Percentiles rank a stretch among this genome's conserved stretches.
Evolutionary conservation across 2,113 vertebrate species (phyloP).

Genomic region (Alosa alosa): DNA sequence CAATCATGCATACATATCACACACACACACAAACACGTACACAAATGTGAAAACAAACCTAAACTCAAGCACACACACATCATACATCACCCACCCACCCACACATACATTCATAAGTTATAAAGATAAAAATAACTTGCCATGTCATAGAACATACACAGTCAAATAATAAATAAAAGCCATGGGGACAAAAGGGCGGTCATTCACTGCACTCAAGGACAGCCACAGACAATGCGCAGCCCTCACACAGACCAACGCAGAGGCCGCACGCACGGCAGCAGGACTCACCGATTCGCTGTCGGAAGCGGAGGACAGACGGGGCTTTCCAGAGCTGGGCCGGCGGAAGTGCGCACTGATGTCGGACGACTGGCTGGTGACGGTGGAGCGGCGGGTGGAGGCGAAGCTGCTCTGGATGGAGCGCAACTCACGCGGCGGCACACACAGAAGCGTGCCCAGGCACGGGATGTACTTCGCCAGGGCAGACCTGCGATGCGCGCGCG

Average conservation of each 20-base stretch:
- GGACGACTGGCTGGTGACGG: slow-evolving; percentile 81
- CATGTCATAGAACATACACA: neutral
- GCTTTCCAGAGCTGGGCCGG: slow-evolving; percentile 54
- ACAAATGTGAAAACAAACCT: neutral
- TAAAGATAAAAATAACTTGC: neutral
- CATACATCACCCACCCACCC: neutral
- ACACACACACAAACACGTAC: neutral
- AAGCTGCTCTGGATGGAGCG: slow-evolving; percentile 78
- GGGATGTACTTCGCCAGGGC: slow-evolving; percentile 87
- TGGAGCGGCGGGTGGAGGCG: slow-evolving; percentile 78
- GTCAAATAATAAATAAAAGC: neutral
- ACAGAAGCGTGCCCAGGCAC: slow-evolving; percentile 78
- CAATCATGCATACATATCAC: neutral
- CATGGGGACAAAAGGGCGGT: neutral
- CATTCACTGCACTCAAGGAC: neutral
- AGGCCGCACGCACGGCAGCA: neutral
- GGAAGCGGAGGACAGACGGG: slow-evolving; percentile 74
- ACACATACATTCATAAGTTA: neutral
- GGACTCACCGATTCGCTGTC: slow-evolving; percentile 83
- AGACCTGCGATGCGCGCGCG: slow-evolving; percentile 64
- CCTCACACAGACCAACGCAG: neutral
- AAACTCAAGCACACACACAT: neutral
- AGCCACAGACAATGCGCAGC: neutral
- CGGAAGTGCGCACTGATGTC: slow-evolving; percentile 60
- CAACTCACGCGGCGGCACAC: slow-evolving; percentile 67